Evolutionary conservation across 2,113 vertebrate genomes (phyloP), one percentile per base, ranked within the genome.

Genomic region (Scartelaos histophorus): DNA sequence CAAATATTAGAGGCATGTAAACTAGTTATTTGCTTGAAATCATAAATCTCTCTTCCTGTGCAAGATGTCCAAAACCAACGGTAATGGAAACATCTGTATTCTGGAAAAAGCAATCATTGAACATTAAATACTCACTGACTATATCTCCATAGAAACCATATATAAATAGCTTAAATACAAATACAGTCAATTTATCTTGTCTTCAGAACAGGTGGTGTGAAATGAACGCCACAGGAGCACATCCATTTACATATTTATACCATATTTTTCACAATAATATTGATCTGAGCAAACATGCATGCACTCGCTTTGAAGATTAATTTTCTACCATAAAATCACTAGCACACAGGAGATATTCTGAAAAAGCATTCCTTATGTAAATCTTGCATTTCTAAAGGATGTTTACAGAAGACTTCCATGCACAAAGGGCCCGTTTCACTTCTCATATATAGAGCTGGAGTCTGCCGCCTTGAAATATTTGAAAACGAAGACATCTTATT

Each of bases 401-500:
- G 61, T 64, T 64, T 21, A 43, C 61, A 38, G 34, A 34, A 64
- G 34, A 21, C 61, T 35, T n/a, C 16, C 34, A n/a, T 43, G 25
- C 16, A 53, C 46, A 64, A n/a, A n/a, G 24, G 21, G 51, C 7
- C 38, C 11, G 49, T 67, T 49, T 34, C 1, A 6, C 1, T n/a
- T 67, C 29, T 43, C 43, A 25, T 57, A 58, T 61, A 29, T 29
- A 29, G 29, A 56, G 47, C 60, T 13, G 0, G 7, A 29, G 58
- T 61, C 58, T 62, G 35, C 65, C 21, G n/a, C 15, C 56, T 29
- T 49, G 17, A 15, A 12, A 16, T 56, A 19, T 68, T 74, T 68
- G 21, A 58, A 45, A 46, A 56, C 58, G 6, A 72, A 58, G 53
- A 45, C 11, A 34, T 15, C 71, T 45, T 64, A 60, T 54, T 54